Evolutionary conservation across 2,888 invertebrate species (phyloP).

Genomic region (Halictus ligatus): DNA sequence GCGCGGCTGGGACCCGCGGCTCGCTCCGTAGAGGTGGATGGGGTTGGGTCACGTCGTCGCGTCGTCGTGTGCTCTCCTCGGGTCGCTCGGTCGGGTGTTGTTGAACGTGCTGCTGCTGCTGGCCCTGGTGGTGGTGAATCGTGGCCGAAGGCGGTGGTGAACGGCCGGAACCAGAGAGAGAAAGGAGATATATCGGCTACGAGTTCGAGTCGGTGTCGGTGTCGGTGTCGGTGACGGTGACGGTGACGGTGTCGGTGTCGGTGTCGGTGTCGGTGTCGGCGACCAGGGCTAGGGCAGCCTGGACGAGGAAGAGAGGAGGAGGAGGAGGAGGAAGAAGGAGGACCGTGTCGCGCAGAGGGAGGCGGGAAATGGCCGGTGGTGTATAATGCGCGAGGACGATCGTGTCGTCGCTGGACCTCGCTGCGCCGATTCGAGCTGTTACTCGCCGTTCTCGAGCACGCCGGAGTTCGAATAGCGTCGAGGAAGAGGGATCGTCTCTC

Average conservation of each 20-base stretch:
- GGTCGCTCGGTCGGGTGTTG: slow-evolving; percentile 13
- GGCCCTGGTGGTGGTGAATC: slow-evolving; percentile 65
- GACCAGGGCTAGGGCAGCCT: slow-evolving; percentile 9
- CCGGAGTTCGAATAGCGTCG: background rate
- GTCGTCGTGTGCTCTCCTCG: slow-evolving; percentile 24
- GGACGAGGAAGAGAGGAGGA: background rate
- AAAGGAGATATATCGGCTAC: background rate
- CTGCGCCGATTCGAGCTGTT: slow-evolving; percentile 38
- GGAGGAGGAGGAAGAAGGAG: too few relatives aligned
- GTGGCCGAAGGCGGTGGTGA: slow-evolving; percentile 37
- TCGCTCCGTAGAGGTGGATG: slow-evolving; percentile 34
- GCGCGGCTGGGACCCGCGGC: slow-evolving; percentile 43
- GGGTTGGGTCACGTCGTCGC: slow-evolving; percentile 37
- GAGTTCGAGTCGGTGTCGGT: background rate
- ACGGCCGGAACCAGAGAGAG: background rate
- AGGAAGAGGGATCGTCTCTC: background rate
- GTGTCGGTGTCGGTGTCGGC: background rate
- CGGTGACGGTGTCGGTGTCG: too few relatives aligned
- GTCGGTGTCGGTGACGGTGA: background rate
- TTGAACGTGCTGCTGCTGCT: slow-evolving; percentile 34
- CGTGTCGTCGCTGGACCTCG: slow-evolving; percentile 44
- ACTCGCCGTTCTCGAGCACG: background rate
- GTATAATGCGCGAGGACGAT: slow-evolving; percentile 54
- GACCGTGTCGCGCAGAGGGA: slow-evolving; percentile 30
- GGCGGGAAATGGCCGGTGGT: slow-evolving; percentile 49